A percentile compares a stretch with the other conserved stretches of the same genome.
phyloP scores from a whole-genome alignment of 2,888 invertebrate genomes.

The Muscina levida region DNA sequence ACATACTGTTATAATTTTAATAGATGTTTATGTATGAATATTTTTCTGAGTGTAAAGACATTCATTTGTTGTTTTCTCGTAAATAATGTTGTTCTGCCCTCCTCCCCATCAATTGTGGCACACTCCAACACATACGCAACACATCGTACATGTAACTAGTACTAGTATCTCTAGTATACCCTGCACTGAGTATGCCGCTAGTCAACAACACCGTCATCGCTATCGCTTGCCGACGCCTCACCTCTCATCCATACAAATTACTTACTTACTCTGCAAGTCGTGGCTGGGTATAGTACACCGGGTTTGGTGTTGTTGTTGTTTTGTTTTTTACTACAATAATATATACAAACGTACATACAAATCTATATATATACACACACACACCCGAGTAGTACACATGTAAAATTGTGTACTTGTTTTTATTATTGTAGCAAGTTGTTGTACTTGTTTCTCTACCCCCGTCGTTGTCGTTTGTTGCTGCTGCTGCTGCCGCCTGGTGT shows the following conservation, averaged over 20 bases:
- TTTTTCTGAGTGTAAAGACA: slow-evolving; percentile 18
- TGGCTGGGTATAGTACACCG: slow-evolving; percentile 72
- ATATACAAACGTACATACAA: slow-evolving; percentile 50
- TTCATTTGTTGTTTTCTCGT: slow-evolving; percentile 47
- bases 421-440: slow-evolving; percentile 67
- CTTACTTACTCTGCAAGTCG: slow-evolving; percentile 19
- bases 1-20: neutral
- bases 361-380: slow-evolving; percentile 32
- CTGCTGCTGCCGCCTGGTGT: slow-evolving; percentile 25
- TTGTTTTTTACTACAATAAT: slow-evolving; percentile 63
- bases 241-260: slow-evolving; percentile 21
- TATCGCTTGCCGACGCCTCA: slow-evolving; percentile 6
- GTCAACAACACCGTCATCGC: slow-evolving; percentile 31
- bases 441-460: slow-evolving; percentile 61
- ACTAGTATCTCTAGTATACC: neutral
- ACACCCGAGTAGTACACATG: slow-evolving; percentile 62
- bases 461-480: slow-evolving; percentile 31
- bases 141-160: neutral
- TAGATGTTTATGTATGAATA: neutral
- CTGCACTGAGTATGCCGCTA: slow-evolving; percentile 18
- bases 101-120: slow-evolving; percentile 9
- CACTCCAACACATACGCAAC: neutral
- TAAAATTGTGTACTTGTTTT: slow-evolving; percentile 66
- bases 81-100: slow-evolving; percentile 16
- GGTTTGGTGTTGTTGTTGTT: slow-evolving; percentile 57